These are phyloP conservation scores for Coracopsis vasa DNA, from an alignment of 2,113 vertebrate genomes.

Conservation along the genomic window DNA sequence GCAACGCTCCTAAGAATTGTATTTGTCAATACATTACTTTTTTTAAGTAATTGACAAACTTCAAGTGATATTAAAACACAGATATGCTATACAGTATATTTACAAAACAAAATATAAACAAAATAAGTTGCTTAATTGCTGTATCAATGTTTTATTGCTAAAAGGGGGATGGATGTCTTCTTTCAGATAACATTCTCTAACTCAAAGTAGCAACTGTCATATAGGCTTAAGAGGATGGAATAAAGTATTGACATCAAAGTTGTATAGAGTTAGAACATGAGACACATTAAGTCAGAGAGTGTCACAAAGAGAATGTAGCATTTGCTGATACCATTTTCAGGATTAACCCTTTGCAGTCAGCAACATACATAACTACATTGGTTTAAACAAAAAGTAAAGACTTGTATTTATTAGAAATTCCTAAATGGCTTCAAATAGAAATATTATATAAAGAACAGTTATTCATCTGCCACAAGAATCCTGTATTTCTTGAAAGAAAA, in stretches of 20 bases:
- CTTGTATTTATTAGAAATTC: not conserved
- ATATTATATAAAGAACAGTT: not conserved
- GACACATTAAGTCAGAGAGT: accelerated
- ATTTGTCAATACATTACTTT: not conserved
- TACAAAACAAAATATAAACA: not conserved
- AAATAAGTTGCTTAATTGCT: not conserved
- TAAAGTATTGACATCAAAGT: not conserved
- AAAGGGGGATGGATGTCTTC: not conserved
- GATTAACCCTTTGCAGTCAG: not conserved
- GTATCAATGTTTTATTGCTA: not conserved
- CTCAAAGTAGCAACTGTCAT: not conserved
- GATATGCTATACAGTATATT: not conserved
- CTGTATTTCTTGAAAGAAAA: not conserved
- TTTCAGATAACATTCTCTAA: not conserved
- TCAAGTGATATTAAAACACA: not conserved
- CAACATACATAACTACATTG: not conserved
- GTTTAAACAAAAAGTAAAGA: not conserved
- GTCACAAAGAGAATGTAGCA: not conserved
- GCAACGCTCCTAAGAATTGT: not conserved
- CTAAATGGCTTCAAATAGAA: not conserved
- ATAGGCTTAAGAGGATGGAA: not conserved
- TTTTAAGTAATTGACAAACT: not conserved
- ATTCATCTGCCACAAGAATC: not conserved
- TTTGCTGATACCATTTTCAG: not conserved
- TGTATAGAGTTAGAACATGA: not conserved